Evolutionary conservation across 2,113 vertebrate genomes (phyloP).

Genomic region (Austrofundulus limnaeus): DNA sequence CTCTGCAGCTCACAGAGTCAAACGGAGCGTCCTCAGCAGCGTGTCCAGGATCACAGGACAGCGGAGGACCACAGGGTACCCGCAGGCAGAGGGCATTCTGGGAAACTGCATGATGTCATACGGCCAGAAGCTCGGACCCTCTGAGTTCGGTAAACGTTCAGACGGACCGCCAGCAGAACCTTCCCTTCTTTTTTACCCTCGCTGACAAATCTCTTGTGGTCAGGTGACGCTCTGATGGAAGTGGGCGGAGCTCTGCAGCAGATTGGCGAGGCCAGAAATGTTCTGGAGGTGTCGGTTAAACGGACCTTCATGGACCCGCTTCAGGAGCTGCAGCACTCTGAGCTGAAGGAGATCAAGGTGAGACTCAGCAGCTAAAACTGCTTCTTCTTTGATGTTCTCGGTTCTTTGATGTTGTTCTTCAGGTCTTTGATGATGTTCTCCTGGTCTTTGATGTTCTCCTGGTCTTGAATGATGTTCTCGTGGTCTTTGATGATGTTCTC

Average conservation of each 20-base stretch:
- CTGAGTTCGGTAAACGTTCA: conserved; percentile 87
- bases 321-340: conserved; percentile 86
- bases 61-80: conserved; percentile 84
- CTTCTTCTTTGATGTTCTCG: too few relatives aligned
- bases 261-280: conserved; percentile 86
- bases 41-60: conserved; percentile 90
- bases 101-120: conserved; percentile 89
- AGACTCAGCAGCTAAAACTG: too few relatives aligned
- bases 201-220: too few relatives aligned
- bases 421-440: too few relatives aligned
- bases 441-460: too few relatives aligned
- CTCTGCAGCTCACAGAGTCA: conserved; percentile 88
- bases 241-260: conserved; percentile 88
- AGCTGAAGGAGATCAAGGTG: conserved; percentile 91
- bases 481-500: too few relatives aligned
- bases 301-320: conserved; percentile 89
- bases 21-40: conserved; percentile 87
- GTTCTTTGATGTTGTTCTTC: too few relatives aligned
- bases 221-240: conserved; percentile 83
- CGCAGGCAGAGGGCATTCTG: conserved; percentile 89
- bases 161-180: too few relatives aligned
- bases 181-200: too few relatives aligned
- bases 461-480: too few relatives aligned
- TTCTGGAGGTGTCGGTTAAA: conserved; percentile 86
- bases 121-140: conserved; percentile 86